phyloP scores from a whole-genome alignment of 2,797 vertebrate species.

The Muscicapa comitata region DNA sequence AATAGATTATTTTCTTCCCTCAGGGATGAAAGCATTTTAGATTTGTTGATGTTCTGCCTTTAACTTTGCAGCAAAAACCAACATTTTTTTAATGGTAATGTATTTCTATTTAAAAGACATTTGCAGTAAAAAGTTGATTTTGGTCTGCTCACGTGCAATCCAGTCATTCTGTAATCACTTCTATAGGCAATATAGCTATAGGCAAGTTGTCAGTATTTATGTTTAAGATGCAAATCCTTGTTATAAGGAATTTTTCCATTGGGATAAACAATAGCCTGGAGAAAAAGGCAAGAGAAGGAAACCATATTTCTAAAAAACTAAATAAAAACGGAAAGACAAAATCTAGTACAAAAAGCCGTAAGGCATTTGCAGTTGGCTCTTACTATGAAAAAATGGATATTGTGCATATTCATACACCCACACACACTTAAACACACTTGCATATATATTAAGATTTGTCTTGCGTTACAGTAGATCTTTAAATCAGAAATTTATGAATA shows the following conservation, averaged over 20 bases:
- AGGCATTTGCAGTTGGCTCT: neutral
- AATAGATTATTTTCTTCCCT: neutral
- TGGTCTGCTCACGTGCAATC: neutral
- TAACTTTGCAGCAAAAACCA: neutral
- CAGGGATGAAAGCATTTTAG: neutral
- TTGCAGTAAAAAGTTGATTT: neutral
- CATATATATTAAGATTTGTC: neutral
- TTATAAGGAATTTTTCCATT: neutral
- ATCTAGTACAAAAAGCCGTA: neutral
- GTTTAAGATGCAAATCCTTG: neutral
- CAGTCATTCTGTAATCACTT: neutral
- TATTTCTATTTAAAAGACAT: neutral
- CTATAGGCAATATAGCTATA: neutral
- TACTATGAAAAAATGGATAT: neutral
- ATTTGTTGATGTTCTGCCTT: neutral
- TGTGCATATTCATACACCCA: neutral
- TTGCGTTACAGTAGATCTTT: neutral
- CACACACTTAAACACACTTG: neutral
- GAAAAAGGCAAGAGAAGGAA: neutral
- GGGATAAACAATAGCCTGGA: neutral
- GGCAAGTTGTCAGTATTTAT: slow-evolving; percentile 3
- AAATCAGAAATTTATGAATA: neutral
- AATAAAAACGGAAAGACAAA: slow-evolving; percentile 7
- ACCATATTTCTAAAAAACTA: neutral
- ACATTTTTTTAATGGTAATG: neutral